Evolutionary conservation across 1,140 invertebrate genomes (phyloP).

Genomic region (Ceratitis capitata): DNA sequence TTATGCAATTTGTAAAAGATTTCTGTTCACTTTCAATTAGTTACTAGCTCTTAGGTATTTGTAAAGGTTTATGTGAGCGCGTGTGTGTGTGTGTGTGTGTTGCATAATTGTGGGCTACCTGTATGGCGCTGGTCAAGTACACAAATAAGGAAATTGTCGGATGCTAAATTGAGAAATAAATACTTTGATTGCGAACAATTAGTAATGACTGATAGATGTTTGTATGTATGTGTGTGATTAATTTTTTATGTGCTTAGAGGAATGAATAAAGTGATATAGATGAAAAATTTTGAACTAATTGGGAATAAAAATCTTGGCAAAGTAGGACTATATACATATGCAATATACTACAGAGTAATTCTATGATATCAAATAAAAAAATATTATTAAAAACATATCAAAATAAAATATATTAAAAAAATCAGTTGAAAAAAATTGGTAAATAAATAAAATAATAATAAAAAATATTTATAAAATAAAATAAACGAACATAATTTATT

Average conservation of each 20-base stretch:
- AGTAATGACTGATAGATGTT: background rate
- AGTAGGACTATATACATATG: background rate
- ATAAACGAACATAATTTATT: too few relatives aligned
- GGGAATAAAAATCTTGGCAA: background rate
- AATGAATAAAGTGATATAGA: background rate
- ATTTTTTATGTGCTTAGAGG: background rate
- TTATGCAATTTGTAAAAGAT: background rate
- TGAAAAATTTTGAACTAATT: background rate
- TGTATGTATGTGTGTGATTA: background rate
- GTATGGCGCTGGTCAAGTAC: background rate
- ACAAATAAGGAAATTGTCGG: constrained; percentile 18
- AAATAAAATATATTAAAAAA: too few relatives aligned
- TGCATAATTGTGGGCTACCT: background rate
- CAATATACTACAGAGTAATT: too few relatives aligned
- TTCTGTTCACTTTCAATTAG: background rate
- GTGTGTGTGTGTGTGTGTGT: background rate
- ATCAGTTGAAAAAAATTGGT: too few relatives aligned
- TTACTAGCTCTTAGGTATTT: background rate
- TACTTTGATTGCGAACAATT: constrained; percentile 8
- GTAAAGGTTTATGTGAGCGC: too few relatives aligned
- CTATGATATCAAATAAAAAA: too few relatives aligned
- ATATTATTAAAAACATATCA: too few relatives aligned
- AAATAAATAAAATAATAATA: too few relatives aligned
- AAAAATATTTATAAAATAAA: too few relatives aligned
- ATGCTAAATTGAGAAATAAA: constrained; percentile 25